Conservation (phyloP, 2,113 vertebrate species). For the Aptenodytes forsteri region DNA sequence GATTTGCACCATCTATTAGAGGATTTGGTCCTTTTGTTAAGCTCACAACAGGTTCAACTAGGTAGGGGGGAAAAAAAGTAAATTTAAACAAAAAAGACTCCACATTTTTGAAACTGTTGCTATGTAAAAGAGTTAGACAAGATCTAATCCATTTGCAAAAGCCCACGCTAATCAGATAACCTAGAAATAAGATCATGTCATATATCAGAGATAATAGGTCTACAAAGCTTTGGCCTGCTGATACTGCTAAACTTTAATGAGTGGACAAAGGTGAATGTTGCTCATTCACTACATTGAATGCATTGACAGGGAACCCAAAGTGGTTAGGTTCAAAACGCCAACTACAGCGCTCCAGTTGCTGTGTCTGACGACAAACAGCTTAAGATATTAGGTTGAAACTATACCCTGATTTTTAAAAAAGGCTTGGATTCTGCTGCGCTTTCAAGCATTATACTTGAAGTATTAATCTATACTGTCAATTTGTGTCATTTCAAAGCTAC, state of each 20-base stretch:
- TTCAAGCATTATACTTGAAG: fast-evolving
- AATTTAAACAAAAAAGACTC: neutral
- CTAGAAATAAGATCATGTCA: fast-evolving
- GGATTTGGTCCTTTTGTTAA: slow-evolving; percentile 83
- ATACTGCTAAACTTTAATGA: neutral
- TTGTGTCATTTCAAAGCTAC: neutral
- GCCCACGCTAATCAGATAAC: neutral
- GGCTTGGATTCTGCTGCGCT: neutral
- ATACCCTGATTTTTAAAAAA: neutral
- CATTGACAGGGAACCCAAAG: neutral
- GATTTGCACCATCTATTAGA: slow-evolving; percentile 86
- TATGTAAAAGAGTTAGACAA: neutral
- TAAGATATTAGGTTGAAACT: neutral
- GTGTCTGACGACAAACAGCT: neutral
- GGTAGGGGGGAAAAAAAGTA: neutral
- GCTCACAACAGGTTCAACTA: slow-evolving; percentile 94
- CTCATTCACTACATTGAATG: neutral
- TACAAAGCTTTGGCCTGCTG: neutral
- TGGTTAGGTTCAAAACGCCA: fast-evolving
- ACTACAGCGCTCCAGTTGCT: neutral
- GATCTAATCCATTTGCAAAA: neutral
- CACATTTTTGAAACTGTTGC: neutral
- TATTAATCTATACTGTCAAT: neutral
- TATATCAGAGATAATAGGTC: neutral
- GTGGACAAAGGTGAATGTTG: neutral